phyloP scores from a whole-genome alignment of 2,113 vertebrate species.

The Candoia aspera region DNA sequence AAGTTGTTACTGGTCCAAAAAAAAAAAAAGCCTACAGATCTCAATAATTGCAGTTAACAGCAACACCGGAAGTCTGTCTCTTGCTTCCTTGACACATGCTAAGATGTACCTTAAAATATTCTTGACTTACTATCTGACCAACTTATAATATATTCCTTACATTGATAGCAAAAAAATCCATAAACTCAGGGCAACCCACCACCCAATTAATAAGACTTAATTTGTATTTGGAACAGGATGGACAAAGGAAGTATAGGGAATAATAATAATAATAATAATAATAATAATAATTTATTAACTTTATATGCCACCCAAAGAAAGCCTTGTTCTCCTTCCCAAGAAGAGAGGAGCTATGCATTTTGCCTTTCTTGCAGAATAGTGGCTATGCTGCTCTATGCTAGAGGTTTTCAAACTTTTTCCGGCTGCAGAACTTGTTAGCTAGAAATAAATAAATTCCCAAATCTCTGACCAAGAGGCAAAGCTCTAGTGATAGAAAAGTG shows the following conservation, averaged over 20 bases:
- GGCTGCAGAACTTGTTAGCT: not conserved
- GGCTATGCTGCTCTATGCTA: not conserved
- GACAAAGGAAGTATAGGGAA: not conserved
- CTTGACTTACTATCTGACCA: not conserved
- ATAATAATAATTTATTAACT: not conserved
- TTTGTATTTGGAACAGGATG: not conserved
- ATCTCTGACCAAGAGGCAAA: not conserved
- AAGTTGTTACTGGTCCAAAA: conserved; percentile 77
- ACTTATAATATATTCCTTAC: not conserved
- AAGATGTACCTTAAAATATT: not conserved
- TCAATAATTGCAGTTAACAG: not conserved
- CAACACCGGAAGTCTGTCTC: not conserved
- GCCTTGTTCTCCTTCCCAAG: not conserved
- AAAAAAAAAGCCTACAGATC: not conserved
- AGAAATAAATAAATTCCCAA: not conserved
- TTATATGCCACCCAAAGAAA: not conserved
- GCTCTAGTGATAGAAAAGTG: too few relatives aligned
- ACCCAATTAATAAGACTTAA: not conserved
- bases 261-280: too few relatives aligned
- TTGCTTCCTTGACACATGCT: not conserved
- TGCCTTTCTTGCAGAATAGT: not conserved
- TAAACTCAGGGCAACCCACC: not conserved
- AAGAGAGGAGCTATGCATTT: not conserved
- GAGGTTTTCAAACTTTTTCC: not conserved
- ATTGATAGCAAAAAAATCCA: not conserved